Evolutionary conservation across 2,888 invertebrate species (phyloP).

Genomic region (Agrotis clavis): DNA sequence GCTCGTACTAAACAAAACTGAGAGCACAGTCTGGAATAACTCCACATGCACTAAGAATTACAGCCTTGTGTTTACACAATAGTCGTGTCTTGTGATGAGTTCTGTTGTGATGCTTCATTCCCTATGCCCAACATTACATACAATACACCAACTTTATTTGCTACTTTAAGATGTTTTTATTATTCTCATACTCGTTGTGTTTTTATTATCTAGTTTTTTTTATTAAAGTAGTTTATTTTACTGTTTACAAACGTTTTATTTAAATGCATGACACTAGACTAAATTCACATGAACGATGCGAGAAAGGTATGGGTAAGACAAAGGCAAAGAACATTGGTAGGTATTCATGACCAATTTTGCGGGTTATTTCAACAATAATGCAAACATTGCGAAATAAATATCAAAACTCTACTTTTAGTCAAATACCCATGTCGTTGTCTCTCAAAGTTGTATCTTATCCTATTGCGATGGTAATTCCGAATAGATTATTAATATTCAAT

Average conservation of each 20-base stretch:
- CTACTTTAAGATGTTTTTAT: conserved; percentile 48
- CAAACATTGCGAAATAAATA: conserved; percentile 79
- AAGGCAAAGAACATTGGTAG: conserved; percentile 47
- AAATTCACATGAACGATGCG: conserved; percentile 33
- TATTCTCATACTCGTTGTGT: conserved; percentile 50
- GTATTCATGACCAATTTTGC: conserved; percentile 56
- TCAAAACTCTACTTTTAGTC: conserved; percentile 73
- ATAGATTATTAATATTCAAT: conserved; percentile 79
- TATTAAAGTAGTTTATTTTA: conserved; percentile 44
- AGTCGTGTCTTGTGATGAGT: conserved; percentile 53
- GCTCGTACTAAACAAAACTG: conserved; percentile 58
- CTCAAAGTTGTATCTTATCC: conserved; percentile 83
- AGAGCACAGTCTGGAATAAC: conserved; percentile 50
- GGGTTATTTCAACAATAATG: conserved; percentile 68
- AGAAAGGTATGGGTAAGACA: conserved; percentile 41
- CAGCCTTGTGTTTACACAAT: conserved; percentile 58
- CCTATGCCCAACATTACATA: conserved; percentile 47
- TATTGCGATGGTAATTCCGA: conserved; percentile 81
- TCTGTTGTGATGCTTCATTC: conserved; percentile 54
- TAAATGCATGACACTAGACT: conserved; percentile 43
- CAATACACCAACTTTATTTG: conserved; percentile 45
- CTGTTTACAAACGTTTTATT: conserved; percentile 31
- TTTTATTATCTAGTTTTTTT: conserved; percentile 41
- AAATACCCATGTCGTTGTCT: conserved; percentile 85
- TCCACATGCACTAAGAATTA: conserved; percentile 61